A percentile compares a stretch with the other conserved stretches of the same genome.
Conservation (phyloP, 2,797 vertebrate genomes). For the Octomys mimax region DNA sequence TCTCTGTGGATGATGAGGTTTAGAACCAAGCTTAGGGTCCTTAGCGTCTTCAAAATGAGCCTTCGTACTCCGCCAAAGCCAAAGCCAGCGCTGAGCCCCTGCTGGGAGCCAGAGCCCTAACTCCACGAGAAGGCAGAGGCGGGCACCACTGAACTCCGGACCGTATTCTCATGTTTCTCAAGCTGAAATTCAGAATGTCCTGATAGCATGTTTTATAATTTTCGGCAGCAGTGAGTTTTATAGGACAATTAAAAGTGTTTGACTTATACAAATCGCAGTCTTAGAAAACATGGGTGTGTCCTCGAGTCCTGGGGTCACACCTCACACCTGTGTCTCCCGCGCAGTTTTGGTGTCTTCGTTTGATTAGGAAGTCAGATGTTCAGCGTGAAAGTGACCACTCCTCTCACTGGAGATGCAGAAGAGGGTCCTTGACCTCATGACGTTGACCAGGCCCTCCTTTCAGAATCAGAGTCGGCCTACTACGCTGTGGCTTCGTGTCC, state of each 20-base stretch:
- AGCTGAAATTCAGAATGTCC: background rate
- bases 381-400: background rate
- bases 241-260: background rate
- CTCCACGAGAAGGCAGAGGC: background rate
- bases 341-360: background rate
- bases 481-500: rapidly evolving
- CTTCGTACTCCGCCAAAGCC: background rate
- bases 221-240: background rate
- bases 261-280: background rate
- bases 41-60: background rate
- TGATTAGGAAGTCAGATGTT: background rate
- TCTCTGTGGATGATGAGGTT: too few species aligned
- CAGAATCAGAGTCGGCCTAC: background rate
- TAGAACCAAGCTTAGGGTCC: background rate
- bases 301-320: background rate
- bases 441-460: background rate
- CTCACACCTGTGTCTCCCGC: rapidly evolving
- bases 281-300: background rate
- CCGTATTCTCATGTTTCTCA: background rate
- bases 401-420: background rate
- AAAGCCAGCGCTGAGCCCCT: too few species aligned
- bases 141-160: background rate
- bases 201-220: background rate
- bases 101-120: background rate
- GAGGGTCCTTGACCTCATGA: background rate